phyloP scores from a whole-genome alignment of 2,888 invertebrate genomes.

The Drosophila recens region DNA sequence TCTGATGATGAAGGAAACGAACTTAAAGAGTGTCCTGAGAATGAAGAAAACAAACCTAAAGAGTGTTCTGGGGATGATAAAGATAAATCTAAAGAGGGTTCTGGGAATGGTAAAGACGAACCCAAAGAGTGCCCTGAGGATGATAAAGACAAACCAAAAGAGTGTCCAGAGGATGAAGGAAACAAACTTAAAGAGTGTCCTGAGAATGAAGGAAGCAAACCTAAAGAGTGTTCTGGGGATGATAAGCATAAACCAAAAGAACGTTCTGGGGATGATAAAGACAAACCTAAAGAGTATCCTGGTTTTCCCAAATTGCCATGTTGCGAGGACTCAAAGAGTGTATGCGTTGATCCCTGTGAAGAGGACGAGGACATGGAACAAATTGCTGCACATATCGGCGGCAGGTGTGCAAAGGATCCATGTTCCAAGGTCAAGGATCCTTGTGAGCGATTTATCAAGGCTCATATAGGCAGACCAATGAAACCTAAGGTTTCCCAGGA shows the following conservation, averaged over 20 bases:
- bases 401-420: constrained; percentile 21
- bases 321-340: background rate
- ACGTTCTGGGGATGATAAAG: background rate
- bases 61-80: background rate
- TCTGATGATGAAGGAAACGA: background rate
- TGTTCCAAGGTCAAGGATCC: constrained; percentile 16
- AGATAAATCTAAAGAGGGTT: background rate
- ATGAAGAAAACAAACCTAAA: background rate
- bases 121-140: background rate
- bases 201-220: background rate
- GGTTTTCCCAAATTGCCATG: constrained; percentile 4
- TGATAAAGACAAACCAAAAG: background rate
- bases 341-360: constrained; percentile 6
- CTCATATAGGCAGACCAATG: constrained; percentile 8
- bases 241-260: background rate
- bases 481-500: background rate
- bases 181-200: background rate
- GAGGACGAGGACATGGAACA: constrained; percentile 25
- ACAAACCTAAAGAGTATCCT: background rate
- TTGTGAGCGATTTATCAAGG: constrained; percentile 8
- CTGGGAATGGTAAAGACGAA: background rate
- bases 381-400: constrained; percentile 21
- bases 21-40: background rate
- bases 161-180: background rate
- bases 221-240: background rate